Percentiles rank a stretch among this genome's conserved stretches.
These are phyloP conservation scores for Masnerella sp. DNA, from an alignment of 2,888 invertebrate genomes.

Conservation along the genomic window DNA sequence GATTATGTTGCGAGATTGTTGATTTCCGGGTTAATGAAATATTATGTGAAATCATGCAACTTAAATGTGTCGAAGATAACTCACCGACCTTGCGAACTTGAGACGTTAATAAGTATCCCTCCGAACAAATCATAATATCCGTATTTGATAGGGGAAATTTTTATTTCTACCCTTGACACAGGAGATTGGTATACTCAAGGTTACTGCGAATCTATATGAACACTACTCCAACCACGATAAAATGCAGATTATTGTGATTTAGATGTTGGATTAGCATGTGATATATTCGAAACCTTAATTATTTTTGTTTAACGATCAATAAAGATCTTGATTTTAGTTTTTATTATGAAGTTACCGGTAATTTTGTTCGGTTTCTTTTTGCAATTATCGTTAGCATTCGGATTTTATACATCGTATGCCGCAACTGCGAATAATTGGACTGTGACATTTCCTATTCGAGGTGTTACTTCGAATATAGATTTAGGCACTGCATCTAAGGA, in stretches of 20 bases:
- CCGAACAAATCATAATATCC: slow-evolving; percentile 51
- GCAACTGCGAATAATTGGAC: slow-evolving; percentile 42
- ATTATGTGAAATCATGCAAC: slow-evolving; percentile 10
- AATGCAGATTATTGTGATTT: slow-evolving; percentile 45
- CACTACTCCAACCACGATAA: slow-evolving; percentile 25
- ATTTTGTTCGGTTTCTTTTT: slow-evolving; percentile 13
- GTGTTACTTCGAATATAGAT: slow-evolving; percentile 62
- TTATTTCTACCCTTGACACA: slow-evolving; percentile 56
- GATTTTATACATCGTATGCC: slow-evolving; percentile 35
- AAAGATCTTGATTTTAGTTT: neutral
- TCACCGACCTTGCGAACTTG: slow-evolving; percentile 49
- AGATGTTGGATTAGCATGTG: too few relatives aligned
- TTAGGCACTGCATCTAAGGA: slow-evolving; percentile 54
- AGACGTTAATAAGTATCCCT: slow-evolving; percentile 44
- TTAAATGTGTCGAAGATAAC: slow-evolving; percentile 41
- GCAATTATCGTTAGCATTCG: slow-evolving; percentile 14
- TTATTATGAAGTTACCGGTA: slow-evolving; percentile 11
- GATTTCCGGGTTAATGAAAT: slow-evolving; percentile 37
- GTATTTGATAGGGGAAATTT: slow-evolving; percentile 55
- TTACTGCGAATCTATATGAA: slow-evolving; percentile 50
- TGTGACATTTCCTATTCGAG: slow-evolving; percentile 47
- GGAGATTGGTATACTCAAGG: slow-evolving; percentile 47
- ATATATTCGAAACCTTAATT: too few relatives aligned
- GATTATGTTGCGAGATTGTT: too few relatives aligned
- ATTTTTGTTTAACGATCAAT: slow-evolving; percentile 1